These are phyloP conservation scores for Pediacus dermestoides DNA, from an alignment of 2,888 invertebrate genomes.

Conservation along the genomic window DNA sequence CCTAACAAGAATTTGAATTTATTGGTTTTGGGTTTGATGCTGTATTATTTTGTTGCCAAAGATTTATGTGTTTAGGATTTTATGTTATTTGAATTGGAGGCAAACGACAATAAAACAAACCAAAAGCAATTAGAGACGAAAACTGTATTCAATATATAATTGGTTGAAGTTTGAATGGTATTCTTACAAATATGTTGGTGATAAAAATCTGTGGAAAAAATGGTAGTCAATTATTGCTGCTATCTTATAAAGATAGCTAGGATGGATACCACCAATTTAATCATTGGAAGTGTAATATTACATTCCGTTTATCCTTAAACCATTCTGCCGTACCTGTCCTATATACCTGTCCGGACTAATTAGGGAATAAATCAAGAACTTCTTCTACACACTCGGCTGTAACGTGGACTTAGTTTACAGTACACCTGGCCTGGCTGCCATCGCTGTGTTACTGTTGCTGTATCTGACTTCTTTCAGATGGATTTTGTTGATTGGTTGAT, in stretches of 20 bases:
- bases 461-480: no score
- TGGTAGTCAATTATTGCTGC: slow-evolving; percentile 30
- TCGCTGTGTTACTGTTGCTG: no score
- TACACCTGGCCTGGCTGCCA: slow-evolving; percentile 35
- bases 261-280: slow-evolving; percentile 36
- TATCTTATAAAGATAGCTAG: slow-evolving; percentile 28
- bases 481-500: no score
- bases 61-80: slow-evolving; percentile 16
- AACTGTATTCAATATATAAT: slow-evolving; percentile 21
- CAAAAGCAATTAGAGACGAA: slow-evolving; percentile 25
- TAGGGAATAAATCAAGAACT: slow-evolving; percentile 49
- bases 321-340: slow-evolving; percentile 44
- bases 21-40: no score
- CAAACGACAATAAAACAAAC: slow-evolving; percentile 22
- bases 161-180: slow-evolving; percentile 24
- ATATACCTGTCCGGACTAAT: slow-evolving; percentile 50
- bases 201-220: slow-evolving; percentile 27
- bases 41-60: no score
- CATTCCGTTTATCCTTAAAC: slow-evolving; percentile 38
- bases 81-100: slow-evolving; percentile 15
- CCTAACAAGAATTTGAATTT: no score
- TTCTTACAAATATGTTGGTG: slow-evolving; percentile 26
- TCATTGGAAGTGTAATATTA: slow-evolving; percentile 38
- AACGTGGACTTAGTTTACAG: slow-evolving; percentile 21
- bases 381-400: slow-evolving; percentile 18